These are phyloP conservation scores for Cryptus viduatorius DNA, from an alignment of 2,888 invertebrate species.

Conservation along the genomic window DNA sequence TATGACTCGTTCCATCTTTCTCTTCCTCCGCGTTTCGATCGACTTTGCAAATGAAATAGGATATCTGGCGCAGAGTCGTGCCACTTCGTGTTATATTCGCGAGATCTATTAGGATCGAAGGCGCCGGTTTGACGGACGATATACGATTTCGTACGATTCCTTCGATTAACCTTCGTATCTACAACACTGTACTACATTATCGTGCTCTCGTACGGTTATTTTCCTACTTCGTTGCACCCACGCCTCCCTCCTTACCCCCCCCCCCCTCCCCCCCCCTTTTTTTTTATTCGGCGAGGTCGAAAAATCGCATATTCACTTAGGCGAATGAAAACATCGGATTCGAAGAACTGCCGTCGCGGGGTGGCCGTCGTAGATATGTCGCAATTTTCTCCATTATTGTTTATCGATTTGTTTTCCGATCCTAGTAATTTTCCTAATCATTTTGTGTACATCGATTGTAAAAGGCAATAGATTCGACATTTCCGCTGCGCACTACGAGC, in stretches of 20 bases:
- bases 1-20: constrained; percentile 38
- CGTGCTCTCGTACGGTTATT: constrained; percentile 4
- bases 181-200: background rate
- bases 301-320: background rate
- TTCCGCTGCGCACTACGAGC: background rate
- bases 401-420: background rate
- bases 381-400: background rate
- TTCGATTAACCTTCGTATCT: constrained; percentile 1
- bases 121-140: constrained; percentile 37
- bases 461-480: constrained; percentile 27
- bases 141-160: constrained; percentile 20
- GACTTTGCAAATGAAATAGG: constrained; percentile 57
- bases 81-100: constrained; percentile 5
- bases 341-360: background rate
- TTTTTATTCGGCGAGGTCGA: background rate
- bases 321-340: background rate
- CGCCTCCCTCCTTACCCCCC: too few species aligned
- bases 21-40: constrained; percentile 25
- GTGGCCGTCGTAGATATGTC: too few species aligned
- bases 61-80: constrained; percentile 59
- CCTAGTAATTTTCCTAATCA: constrained; percentile 29
- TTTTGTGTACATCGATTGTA: constrained; percentile 26
- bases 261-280: too few species aligned
- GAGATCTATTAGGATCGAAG: constrained; percentile 39
- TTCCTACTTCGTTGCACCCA: background rate